These are phyloP conservation scores for Aporophyla nigra DNA, from an alignment of 2,888 invertebrate genomes.

Conservation along the genomic window DNA sequence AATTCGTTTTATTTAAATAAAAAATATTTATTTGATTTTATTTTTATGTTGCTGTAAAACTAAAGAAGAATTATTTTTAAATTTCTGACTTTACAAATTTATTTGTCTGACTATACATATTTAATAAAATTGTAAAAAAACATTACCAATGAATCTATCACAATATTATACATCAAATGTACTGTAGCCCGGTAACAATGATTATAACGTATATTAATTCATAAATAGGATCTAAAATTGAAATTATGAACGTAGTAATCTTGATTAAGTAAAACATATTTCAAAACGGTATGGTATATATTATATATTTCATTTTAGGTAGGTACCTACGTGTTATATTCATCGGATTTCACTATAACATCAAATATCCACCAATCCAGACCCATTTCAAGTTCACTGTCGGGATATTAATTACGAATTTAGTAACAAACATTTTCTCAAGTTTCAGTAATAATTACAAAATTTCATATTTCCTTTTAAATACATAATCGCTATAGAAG, in stretches of 20 bases:
- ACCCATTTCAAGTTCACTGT: slow-evolving; percentile 9
- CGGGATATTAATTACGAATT: slow-evolving; percentile 23
- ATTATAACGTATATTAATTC: neutral
- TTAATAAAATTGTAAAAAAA: neutral
- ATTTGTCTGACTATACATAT: too few relatives aligned
- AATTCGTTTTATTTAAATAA: too few relatives aligned
- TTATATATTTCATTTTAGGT: neutral
- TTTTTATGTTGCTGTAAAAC: too few relatives aligned
- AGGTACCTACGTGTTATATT: neutral
- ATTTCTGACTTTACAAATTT: too few relatives aligned
- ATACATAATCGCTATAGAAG: slow-evolving; percentile 23
- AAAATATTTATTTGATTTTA: too few relatives aligned
- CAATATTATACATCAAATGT: neutral
- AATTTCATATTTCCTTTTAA: slow-evolving; percentile 40
- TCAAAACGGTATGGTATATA: too few relatives aligned
- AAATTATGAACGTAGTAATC: neutral
- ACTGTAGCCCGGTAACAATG: neutral
- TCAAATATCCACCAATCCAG: neutral
- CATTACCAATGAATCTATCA: neutral
- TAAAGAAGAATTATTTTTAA: too few relatives aligned
- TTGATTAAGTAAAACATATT: neutral
- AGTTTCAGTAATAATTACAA: slow-evolving; percentile 33
- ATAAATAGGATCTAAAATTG: neutral
- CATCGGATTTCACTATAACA: neutral
- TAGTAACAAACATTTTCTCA: slow-evolving; percentile 2